Evolutionary conservation across 1,140 invertebrate species (phyloP).

Genomic region (Sinonovacula constricta): DNA sequence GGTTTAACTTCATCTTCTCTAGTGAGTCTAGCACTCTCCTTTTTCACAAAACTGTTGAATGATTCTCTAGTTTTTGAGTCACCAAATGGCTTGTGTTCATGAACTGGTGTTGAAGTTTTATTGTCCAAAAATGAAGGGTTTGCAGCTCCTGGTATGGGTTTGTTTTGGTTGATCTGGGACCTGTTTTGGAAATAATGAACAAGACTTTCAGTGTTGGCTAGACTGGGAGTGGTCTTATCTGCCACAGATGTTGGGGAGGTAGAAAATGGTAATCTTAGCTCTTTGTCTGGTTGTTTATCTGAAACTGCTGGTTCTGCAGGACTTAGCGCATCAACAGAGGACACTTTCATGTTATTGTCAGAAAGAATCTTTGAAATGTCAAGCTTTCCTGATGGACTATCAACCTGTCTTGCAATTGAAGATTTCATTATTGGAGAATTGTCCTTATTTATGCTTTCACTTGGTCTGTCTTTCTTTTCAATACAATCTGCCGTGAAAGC

Average conservation of each 20-base stretch:
- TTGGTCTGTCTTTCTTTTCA: conserved; percentile 31
- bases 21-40: conserved; percentile 21
- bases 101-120: conserved; percentile 40
- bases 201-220: conserved; percentile 30
- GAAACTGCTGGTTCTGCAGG: not conserved
- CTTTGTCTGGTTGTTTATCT: not conserved
- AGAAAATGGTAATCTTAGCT: conserved; percentile 14
- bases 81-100: conserved; percentile 26
- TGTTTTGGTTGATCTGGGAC: conserved; percentile 29
- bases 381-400: conserved; percentile 6
- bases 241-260: not conserved
- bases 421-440: too few species aligned
- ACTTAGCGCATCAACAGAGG: conserved; percentile 48
- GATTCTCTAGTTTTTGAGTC: not conserved
- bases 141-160: not conserved
- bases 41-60: conserved; percentile 19
- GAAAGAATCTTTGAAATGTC: conserved; percentile 24
- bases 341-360: conserved; percentile 44
- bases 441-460: too few species aligned
- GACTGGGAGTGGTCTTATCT: not conserved
- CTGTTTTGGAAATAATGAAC: conserved; percentile 45
- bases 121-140: conserved; percentile 18
- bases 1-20: conserved; percentile 22
- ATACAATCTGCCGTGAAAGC: conserved; percentile 47
- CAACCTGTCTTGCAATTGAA: not conserved